Percentiles rank a stretch among this genome's conserved stretches.
phyloP scores from a whole-genome alignment of 2,113 vertebrate genomes.

The Eulacestoma nigropectus region DNA sequence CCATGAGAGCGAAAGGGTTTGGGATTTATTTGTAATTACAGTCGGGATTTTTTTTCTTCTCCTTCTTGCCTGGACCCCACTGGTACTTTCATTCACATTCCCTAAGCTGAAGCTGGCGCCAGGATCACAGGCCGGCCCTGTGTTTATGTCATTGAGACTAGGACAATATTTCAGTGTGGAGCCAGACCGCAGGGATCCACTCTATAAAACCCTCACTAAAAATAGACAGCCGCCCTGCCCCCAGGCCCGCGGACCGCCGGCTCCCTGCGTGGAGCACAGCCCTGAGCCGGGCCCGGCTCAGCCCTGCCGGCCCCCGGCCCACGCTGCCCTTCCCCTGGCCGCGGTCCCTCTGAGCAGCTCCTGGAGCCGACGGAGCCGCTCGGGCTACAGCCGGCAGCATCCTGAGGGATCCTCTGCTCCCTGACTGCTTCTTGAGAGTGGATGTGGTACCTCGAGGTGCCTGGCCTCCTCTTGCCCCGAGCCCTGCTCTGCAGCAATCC shows the following conservation, averaged over 20 bases:
- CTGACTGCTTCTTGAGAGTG: fast-evolving
- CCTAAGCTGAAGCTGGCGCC: conserved; percentile 80
- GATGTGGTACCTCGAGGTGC: neutral
- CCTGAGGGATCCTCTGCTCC: neutral
- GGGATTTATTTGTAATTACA: conserved; percentile 76
- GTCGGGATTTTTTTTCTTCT: conserved; percentile 59
- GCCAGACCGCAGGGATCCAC: conserved; percentile 82
- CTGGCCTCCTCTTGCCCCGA: fast-evolving
- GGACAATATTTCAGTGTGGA: conserved; percentile 88
- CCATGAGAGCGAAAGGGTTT: conserved; percentile 57
- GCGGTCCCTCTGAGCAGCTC: neutral
- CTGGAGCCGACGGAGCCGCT: neutral
- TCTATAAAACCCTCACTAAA: conserved; percentile 86
- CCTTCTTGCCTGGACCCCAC: conserved; percentile 67
- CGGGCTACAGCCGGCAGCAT: neutral
- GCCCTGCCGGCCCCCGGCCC: neutral
- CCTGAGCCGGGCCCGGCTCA: neutral
- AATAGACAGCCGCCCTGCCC: conserved; percentile 76
- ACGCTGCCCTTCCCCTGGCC: neutral
- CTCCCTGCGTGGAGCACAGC: conserved; percentile 19
- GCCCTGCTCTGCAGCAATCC: neutral
- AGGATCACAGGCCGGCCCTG: conserved; percentile 80
- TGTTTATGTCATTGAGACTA: conserved; percentile 84
- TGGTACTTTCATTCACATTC: conserved; percentile 78
- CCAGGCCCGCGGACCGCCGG: conserved; percentile 67